Evolutionary conservation across 2,113 vertebrate genomes (phyloP), one percentile per base, ranked within the genome.

Genomic region (Leptosomus discolor): DNA sequence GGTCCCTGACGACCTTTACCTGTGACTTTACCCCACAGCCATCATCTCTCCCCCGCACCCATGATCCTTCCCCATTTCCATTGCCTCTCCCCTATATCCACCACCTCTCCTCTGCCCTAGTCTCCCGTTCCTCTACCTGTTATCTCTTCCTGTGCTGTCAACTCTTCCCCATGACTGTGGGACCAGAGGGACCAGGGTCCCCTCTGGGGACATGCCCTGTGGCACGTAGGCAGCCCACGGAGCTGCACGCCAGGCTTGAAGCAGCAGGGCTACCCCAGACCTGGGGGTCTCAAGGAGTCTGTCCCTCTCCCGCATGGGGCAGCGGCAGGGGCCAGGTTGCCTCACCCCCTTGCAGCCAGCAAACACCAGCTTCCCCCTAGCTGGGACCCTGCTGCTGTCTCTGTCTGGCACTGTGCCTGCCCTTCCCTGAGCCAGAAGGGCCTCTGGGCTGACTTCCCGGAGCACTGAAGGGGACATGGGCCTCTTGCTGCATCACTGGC

Each of bases 381-480:
- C 37, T 14, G 37, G 37, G n/a, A 90, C 32, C 57, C 21, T 61
- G 11, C 9, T 32, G 65, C 56, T 2, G 3, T 26, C 3, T 43
- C 48, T 0, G 1, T 7, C 30, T 53, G 46, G 86, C 89, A 51
- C 41, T 5, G 0, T 75, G 60, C 29, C n/a, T 3, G 0, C 19
- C 41, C 54, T 29, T 61, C 9, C 27, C 3, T 0, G 6, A 46
- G 78, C 39, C 78, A 57, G 30, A 12, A 53, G 21, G 30, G 58
- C 60, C 70, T 21, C 21, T 45, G 70, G 79, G 61, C 61, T 58
- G 65, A 8, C 1, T 4, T 36, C 77, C 53, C 9, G 0, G 77
- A 32, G 68, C 36, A 2, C 37, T 1, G 21, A 60, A 46, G 46
- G 69, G 46, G 12, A 18, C 1, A 2, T 3, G 56, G 30, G n/a